Percentiles rank a stretch among this genome's conserved stretches.
phyloP scores from a whole-genome alignment of 2,113 vertebrate species.

The Chamaea fasciata region DNA sequence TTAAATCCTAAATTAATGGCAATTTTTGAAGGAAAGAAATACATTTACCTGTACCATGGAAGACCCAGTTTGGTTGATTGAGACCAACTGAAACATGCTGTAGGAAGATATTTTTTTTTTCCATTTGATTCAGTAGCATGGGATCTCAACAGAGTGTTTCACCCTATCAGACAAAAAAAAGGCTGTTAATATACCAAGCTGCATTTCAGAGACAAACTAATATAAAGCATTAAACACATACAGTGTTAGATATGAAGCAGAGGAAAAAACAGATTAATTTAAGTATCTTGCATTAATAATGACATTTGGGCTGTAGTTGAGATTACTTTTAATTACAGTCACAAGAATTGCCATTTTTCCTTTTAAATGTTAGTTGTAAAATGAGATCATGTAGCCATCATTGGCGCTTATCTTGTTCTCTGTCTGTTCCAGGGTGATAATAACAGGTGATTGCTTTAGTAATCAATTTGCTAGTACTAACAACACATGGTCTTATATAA shows the following conservation, averaged over 20 bases:
- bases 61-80: not conserved
- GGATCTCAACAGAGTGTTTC: not conserved
- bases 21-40: not conserved
- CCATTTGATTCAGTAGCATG: not conserved
- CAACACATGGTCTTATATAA: slow-evolving; percentile 58
- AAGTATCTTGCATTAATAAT: not conserved
- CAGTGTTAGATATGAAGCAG: not conserved
- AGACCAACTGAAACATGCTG: not conserved
- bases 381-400: slow-evolving; percentile 57
- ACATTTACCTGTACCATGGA: not conserved
- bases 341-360: slow-evolving; percentile 69
- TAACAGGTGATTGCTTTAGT: slow-evolving; percentile 68
- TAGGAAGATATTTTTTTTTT: not conserved
- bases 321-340: slow-evolving; percentile 32
- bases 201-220: not conserved
- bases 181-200: not conserved
- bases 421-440: slow-evolving; percentile 67
- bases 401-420: slow-evolving; percentile 38
- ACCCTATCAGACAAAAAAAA: not conserved
- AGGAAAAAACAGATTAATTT: not conserved
- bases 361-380: slow-evolving; percentile 74
- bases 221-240: slow-evolving; percentile 5
- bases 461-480: slow-evolving; percentile 74
- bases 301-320: not conserved
- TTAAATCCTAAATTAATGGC: not conserved